Evolutionary conservation across 2,888 invertebrate genomes (phyloP), one percentile per base, ranked within the genome.

Genomic region (Cataglyphis cursor): DNA sequence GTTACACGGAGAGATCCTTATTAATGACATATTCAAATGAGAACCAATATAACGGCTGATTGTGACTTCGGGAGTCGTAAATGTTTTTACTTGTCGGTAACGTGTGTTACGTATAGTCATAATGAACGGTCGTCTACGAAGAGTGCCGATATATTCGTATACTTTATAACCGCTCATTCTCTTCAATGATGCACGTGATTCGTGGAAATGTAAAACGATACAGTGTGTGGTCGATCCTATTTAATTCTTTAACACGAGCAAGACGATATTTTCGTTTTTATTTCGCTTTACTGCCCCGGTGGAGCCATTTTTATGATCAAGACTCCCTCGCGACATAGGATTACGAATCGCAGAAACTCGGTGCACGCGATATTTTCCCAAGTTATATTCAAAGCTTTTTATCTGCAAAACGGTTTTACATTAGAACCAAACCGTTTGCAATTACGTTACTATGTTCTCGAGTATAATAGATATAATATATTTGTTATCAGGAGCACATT

Each of bases 21-120:
- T 87, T 90, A 89, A 89, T 90, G 89, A 90, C 85, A 90, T 44
- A 48, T 64, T 64, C 83, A 83, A 90, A 85, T 65, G 73, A 66
- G 59, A 51, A 41, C n/a, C 74, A 41, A 31, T 66, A 44, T 59
- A 18, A 44, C 28, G 64, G 54, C 18, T 61, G 80, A 89, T 82
- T 83, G 68, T 68, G 84, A 80, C 72, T 87, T 44, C 76, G 72
- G 57, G 28, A 82, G 64, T 85, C 86, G 80, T 90, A 88, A 89
- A 90, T 76, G 73, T 81, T 83, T 89, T 88, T 88, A 89, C 62
- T 73, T 61, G 41, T 62, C 85, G 62, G 59, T 65, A 44, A 81
- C 44, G 28, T 28, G 28, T 28, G 28, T 2, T 28, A 28, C 28
- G 28, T 28, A 54, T 81, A 68, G 66, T 86, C 86, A 83, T 41